Percentiles rank a stretch among this genome's conserved stretches.
These are phyloP conservation scores for Trissolcus basalis DNA, from an alignment of 1,140 invertebrate species.

Conservation along the genomic window DNA sequence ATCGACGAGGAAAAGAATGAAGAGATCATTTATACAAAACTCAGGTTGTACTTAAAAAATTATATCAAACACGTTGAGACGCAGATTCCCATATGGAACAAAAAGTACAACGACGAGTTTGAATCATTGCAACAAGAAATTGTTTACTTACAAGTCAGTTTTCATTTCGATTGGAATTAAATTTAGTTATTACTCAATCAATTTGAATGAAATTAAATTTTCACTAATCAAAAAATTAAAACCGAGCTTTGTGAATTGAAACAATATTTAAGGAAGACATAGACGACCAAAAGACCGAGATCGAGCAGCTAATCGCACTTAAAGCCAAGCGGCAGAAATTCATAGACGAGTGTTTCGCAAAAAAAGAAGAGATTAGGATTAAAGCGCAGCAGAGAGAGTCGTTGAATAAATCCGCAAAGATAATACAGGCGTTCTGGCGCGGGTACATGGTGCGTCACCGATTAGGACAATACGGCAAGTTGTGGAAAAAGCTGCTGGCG, in stretches of 20 bases:
- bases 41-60: slow-evolving; percentile 31
- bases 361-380: slow-evolving; percentile 22
- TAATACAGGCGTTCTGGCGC: slow-evolving; percentile 66
- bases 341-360: slow-evolving; percentile 53
- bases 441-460: slow-evolving; percentile 66
- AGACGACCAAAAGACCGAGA: slow-evolving; percentile 53
- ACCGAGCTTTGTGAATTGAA: slow-evolving; percentile 6
- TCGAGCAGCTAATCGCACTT: slow-evolving; percentile 49
- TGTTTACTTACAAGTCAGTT: slow-evolving; percentile 59
- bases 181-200: no score
- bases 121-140: slow-evolving; percentile 58
- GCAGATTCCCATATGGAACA: slow-evolving; percentile 59
- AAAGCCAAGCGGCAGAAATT: slow-evolving; percentile 48
- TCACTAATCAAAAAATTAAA: neutral
- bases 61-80: slow-evolving; percentile 56
- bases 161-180: neutral
- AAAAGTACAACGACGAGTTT: slow-evolving; percentile 60
- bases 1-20: slow-evolving; percentile 22
- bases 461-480: slow-evolving; percentile 56
- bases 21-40: slow-evolving; percentile 53
- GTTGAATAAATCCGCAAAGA: slow-evolving; percentile 51
- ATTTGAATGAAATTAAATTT: neutral
- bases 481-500: slow-evolving; percentile 41
- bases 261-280: slow-evolving; percentile 58
- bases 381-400: slow-evolving; percentile 9